Conservation (phyloP, 1,140 invertebrate genomes). For the Dryas iulia region DNA sequence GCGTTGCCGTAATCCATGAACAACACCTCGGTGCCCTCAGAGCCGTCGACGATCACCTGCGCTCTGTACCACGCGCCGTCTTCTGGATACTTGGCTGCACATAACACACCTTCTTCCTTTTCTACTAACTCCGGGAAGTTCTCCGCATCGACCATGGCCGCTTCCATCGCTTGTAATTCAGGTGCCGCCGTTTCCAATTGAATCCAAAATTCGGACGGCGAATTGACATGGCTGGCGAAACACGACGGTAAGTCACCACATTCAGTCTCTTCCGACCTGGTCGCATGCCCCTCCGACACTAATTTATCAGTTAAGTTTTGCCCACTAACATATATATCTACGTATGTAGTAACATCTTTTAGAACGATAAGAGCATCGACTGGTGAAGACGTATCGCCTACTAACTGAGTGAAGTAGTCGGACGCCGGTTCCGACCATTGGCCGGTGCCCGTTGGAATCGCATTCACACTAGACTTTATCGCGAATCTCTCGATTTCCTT, state of each 20-base stretch:
- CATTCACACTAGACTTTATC: slow-evolving; percentile 83
- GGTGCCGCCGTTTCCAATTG: slow-evolving; percentile 83
- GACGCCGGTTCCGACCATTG: slow-evolving; percentile 85
- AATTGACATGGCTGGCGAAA: slow-evolving; percentile 85
- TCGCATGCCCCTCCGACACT: slow-evolving; percentile 78
- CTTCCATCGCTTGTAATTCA: slow-evolving; percentile 83
- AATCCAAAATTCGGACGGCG: slow-evolving; percentile 86
- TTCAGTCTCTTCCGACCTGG: slow-evolving; percentile 71
- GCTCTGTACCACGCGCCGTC: slow-evolving; percentile 87
- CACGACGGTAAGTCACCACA: slow-evolving; percentile 79
- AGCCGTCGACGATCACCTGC: slow-evolving; percentile 82
- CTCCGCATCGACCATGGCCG: slow-evolving; percentile 80
- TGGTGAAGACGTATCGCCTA: slow-evolving; percentile 59
- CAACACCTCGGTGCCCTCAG: slow-evolving; percentile 83
- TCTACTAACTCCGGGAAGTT: slow-evolving; percentile 78
- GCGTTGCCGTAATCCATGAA: slow-evolving; percentile 90
- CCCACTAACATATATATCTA: slow-evolving; percentile 83
- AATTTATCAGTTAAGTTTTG: slow-evolving; percentile 83
- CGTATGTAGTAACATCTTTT: slow-evolving; percentile 83
- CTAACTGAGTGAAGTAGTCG: slow-evolving; percentile 80
- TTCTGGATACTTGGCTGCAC: slow-evolving; percentile 85
- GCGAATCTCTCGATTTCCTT: slow-evolving; percentile 80
- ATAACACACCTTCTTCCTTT: slow-evolving; percentile 81
- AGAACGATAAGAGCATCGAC: slow-evolving; percentile 80
- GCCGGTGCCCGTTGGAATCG: slow-evolving; percentile 82